A percentile compares a stretch with the other conserved stretches of the same genome.
phyloP scores from a whole-genome alignment of 2,113 vertebrate species.

The Vanacampus margaritifer region DNA sequence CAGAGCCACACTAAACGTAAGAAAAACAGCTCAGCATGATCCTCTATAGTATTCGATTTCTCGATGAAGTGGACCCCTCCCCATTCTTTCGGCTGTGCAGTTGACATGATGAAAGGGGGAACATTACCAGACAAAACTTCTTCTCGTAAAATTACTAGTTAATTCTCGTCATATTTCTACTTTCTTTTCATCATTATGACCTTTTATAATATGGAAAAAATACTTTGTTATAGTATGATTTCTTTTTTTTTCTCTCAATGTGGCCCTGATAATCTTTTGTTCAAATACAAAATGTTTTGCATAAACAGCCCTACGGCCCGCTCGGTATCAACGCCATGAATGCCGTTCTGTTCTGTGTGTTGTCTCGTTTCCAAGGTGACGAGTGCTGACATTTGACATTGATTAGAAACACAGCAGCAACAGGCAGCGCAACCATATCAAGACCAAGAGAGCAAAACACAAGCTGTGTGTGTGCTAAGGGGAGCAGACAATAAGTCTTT shows the following conservation, averaged over 20 bases:
- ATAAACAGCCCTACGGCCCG: not conserved
- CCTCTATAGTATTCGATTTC: constrained; percentile 50
- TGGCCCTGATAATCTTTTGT: too few species aligned
- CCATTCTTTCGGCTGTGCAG: constrained; percentile 30
- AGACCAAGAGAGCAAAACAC: constrained; percentile 40
- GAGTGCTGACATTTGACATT: constrained; percentile 7
- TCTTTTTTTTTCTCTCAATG: too few species aligned
- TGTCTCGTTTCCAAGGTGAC: constrained; percentile 4
- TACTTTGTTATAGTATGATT: too few species aligned
- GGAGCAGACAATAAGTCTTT: constrained; percentile 38
- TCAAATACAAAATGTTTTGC: not conserved
- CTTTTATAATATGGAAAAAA: too few species aligned
- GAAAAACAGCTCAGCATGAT: constrained; percentile 43
- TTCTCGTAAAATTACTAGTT: too few species aligned
- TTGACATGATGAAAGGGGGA: constrained; percentile 51
- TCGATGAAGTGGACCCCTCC: constrained; percentile 45
- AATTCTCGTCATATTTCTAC: too few species aligned
- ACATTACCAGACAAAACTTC: constrained; percentile 39
- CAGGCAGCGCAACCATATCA: not conserved
- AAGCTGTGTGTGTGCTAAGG: constrained; percentile 37
- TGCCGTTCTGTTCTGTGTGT: not conserved
- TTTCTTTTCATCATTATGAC: too few species aligned
- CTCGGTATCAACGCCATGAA: not conserved
- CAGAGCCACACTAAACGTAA: constrained; percentile 41
- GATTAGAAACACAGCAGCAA: constrained; percentile 16